Evolutionary conservation across 2,888 invertebrate genomes (phyloP).

Genomic region (Acleris laterana): DNA sequence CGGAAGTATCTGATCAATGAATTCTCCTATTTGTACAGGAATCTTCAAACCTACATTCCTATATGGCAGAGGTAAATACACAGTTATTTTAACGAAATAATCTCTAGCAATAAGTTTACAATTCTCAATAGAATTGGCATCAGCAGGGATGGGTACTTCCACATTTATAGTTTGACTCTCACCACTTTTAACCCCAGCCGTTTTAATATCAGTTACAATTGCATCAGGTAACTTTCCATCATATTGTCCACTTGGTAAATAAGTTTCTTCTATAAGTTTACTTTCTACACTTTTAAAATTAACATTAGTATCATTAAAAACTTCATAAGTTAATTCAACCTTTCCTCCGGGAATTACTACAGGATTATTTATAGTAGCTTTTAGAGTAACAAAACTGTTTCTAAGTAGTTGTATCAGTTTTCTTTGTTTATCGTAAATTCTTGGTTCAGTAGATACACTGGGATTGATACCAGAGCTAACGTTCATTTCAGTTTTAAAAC

Average conservation of each 20-base stretch:
- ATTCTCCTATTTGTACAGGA: conserved; percentile 37
- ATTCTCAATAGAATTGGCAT: conserved; percentile 36
- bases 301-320: conserved; percentile 39
- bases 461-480: conserved; percentile 32
- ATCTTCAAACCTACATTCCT: conserved; percentile 36
- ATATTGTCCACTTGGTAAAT: conserved; percentile 25
- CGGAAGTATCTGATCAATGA: conserved; percentile 7
- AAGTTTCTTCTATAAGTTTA: conserved; percentile 33
- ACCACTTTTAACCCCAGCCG: conserved; percentile 21
- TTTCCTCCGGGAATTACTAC: conserved; percentile 31
- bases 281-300: conserved; percentile 36
- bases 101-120: conserved; percentile 35
- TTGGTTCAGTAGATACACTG: conserved; percentile 32
- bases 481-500: conserved; percentile 31
- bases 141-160: conserved; percentile 34
- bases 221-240: conserved; percentile 19
- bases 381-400: conserved; percentile 35
- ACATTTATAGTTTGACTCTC: conserved; percentile 31
- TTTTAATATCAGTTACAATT: conserved; percentile 29
- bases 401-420: conserved; percentile 32
- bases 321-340: conserved; percentile 35
- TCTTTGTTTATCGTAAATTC: conserved; percentile 38
- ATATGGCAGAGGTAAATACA: conserved; percentile 33
- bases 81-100: conserved; percentile 34
- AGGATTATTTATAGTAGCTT: conserved; percentile 38